These are phyloP conservation scores for Parochlus steinenii DNA, from an alignment of 2,888 invertebrate genomes.

Conservation along the genomic window DNA sequence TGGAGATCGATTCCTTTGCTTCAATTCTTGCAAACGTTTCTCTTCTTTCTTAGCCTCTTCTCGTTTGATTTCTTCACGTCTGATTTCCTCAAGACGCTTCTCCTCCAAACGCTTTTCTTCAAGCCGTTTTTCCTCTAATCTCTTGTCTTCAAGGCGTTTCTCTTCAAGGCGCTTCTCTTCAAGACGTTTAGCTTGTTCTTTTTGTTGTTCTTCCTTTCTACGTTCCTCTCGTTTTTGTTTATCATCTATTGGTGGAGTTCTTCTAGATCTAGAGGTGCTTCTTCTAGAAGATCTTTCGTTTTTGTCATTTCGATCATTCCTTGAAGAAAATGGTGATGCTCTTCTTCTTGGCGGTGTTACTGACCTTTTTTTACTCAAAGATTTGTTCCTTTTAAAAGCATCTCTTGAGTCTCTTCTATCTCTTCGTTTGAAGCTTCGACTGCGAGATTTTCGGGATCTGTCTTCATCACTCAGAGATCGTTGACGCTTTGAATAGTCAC, in stretches of 20 bases:
- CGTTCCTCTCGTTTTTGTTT: constrained; percentile 6
- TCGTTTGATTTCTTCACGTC: constrained; percentile 22
- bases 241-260: constrained; percentile 11
- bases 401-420: too few relatives aligned
- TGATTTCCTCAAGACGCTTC: constrained; percentile 6
- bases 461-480: background rate
- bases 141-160: background rate
- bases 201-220: constrained; percentile 10
- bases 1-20: constrained; percentile 10
- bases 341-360: constrained; percentile 10
- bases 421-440: too few relatives aligned
- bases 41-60: too few relatives aligned
- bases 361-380: too few relatives aligned
- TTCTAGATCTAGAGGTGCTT: constrained; percentile 11
- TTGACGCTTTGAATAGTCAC: background rate
- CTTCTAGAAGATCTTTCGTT: constrained; percentile 9
- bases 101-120: background rate
- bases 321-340: constrained; percentile 19
- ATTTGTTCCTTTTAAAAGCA: too few relatives aligned
- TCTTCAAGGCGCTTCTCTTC: constrained; percentile 14
- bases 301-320: constrained; percentile 8
- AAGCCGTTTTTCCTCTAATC: constrained; percentile 14
- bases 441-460: too few relatives aligned
- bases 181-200: constrained; percentile 7
- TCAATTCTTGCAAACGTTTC: too few relatives aligned